Conservation (phyloP, 2,888 invertebrate species). For the Phyllotreta striolata region DNA sequence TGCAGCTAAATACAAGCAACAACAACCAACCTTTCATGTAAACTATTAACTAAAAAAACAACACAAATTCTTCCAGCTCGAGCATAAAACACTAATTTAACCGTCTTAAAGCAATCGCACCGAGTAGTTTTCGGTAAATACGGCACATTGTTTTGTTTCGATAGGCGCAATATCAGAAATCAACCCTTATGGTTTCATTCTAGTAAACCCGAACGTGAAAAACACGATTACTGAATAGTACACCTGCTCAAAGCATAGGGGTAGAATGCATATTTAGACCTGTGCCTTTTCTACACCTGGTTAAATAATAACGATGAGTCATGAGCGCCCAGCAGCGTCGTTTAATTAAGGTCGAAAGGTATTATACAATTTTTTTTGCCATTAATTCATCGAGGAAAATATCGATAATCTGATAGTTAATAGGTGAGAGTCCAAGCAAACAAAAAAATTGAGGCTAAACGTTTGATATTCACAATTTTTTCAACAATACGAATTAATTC, state of each 20-base stretch:
- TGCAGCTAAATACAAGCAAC: neutral
- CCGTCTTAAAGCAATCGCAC: constrained; percentile 3
- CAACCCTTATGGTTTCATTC: constrained; percentile 41
- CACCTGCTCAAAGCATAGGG: constrained; percentile 48
- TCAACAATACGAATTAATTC: no score
- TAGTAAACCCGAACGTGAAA: constrained; percentile 46
- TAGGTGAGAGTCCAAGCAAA: no score
- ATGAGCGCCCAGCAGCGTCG: constrained; percentile 22
- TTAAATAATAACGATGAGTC: constrained; percentile 53
- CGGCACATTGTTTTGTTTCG: constrained; percentile 13
- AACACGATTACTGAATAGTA: constrained; percentile 39
- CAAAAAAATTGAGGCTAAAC: no score
- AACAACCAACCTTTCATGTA: constrained; percentile 37
- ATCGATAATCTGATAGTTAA: no score
- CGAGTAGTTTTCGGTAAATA: constrained; percentile 25
- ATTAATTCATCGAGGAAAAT: constrained; percentile 26
- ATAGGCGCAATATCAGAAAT: constrained; percentile 31
- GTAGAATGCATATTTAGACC: constrained; percentile 43
- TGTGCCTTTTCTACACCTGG: constrained; percentile 53
- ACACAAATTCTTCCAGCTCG: constrained; percentile 24
- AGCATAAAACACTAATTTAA: constrained; percentile 32
- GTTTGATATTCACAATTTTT: no score
- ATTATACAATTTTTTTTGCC: constrained; percentile 20
- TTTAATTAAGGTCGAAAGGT: no score
- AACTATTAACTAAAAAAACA: constrained; percentile 23